A percentile compares a stretch with the other conserved stretches of the same genome.
Evolutionary conservation across 2,888 invertebrate genomes (phyloP).

Genomic region (Athalia circularis): DNA sequence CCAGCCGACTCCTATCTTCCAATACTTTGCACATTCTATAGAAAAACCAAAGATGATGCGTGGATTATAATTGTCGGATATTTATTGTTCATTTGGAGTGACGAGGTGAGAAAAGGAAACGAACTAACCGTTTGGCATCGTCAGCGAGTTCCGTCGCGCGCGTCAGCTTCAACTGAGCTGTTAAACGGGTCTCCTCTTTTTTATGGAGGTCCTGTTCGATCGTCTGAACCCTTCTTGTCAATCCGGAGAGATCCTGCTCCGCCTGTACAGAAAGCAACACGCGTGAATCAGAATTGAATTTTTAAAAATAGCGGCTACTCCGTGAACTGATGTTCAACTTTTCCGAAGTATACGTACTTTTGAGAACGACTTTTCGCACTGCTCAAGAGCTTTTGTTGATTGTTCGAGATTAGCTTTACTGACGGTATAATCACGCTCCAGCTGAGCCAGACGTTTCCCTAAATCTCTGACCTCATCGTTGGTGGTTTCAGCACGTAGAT

Average conservation of each 20-base stretch:
- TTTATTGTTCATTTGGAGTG: neutral
- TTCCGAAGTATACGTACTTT: constrained; percentile 77
- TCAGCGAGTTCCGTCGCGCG: constrained; percentile 84
- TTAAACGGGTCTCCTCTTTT: constrained; percentile 80
- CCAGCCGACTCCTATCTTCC: constrained; percentile 80
- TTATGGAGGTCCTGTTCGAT: constrained; percentile 82
- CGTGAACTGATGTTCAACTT: neutral
- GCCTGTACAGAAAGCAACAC: constrained; percentile 68
- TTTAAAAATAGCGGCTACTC: neutral
- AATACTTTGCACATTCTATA: constrained; percentile 79
- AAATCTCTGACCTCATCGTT: constrained; percentile 96
- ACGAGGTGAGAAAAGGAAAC: neutral
- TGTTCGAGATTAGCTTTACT: constrained; percentile 93
- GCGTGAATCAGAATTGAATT: constrained; percentile 1
- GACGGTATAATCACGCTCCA: constrained; percentile 92
- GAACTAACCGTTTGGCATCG: constrained; percentile 82
- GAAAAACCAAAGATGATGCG: constrained; percentile 9
- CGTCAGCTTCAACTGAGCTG: constrained; percentile 80
- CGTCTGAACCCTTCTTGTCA: constrained; percentile 81
- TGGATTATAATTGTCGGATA: neutral
- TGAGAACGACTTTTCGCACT: constrained; percentile 92
- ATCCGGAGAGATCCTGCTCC: constrained; percentile 80
- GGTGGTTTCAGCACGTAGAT: constrained; percentile 75
- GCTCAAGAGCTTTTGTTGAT: constrained; percentile 94
- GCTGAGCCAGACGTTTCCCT: constrained; percentile 95